A percentile compares a stretch with the other conserved stretches of the same genome.
Conservation (phyloP, 2,113 vertebrate genomes). For the Malurus cyaneus region DNA sequence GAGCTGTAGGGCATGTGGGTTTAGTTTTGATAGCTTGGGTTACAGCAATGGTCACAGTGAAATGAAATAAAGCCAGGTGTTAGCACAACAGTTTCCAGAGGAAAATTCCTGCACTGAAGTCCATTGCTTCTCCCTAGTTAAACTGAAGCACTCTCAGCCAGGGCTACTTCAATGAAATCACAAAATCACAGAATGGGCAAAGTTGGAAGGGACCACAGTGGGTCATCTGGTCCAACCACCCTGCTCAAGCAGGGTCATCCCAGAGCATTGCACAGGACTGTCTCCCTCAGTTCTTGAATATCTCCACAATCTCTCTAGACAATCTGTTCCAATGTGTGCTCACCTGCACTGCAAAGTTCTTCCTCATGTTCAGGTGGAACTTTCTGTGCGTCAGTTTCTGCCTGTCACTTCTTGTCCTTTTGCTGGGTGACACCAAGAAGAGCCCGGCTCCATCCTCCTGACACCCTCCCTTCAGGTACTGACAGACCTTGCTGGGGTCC, state of each 20-base stretch:
- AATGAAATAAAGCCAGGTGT: neutral
- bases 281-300: neutral
- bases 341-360: neutral
- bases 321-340: neutral
- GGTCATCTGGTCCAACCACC: neutral
- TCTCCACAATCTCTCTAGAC: too few relatives aligned
- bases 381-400: neutral
- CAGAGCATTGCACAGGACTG: neutral
- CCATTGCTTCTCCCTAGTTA: neutral
- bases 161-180: neutral
- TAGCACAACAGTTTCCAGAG: neutral
- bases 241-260: neutral
- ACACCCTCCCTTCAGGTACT: neutral
- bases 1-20: neutral
- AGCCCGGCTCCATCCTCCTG: neutral
- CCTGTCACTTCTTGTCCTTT: neutral
- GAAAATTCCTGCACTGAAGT: neutral
- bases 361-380: neutral
- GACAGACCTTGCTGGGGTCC: neutral
- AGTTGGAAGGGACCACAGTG: neutral
- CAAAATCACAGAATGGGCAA: neutral
- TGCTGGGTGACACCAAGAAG: neutral
- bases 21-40: neutral
- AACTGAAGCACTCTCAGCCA: accelerated
- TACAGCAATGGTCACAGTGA: neutral